A percentile compares a stretch with the other conserved stretches of the same genome.
Evolutionary conservation across 1,140 invertebrate species (phyloP).

Genomic region (Cydia fagiglandana): DNA sequence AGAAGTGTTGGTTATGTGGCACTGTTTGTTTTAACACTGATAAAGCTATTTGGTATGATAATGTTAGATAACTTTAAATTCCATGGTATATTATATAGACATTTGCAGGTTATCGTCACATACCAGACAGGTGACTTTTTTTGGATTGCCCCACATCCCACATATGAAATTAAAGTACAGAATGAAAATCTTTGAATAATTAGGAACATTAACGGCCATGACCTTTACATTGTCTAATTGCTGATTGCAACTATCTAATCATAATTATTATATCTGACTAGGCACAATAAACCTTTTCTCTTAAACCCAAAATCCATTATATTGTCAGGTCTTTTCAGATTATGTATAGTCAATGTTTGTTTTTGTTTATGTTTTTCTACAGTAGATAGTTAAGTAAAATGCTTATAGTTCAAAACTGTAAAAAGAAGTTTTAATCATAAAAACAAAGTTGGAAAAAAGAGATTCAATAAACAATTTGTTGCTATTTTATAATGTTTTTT

Average conservation of each 20-base stretch:
- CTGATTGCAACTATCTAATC: neutral
- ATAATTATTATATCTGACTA: neutral
- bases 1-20: too few species aligned
- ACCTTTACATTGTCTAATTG: neutral
- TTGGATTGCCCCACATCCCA: neutral
- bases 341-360: constrained; percentile 14
- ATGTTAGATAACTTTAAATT: too few species aligned
- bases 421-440: constrained; percentile 25
- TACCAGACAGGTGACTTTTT: neutral
- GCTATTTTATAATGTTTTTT: constrained; percentile 33
- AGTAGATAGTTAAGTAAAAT: constrained; percentile 33
- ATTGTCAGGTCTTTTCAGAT: neutral
- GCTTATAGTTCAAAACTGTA: constrained; percentile 21
- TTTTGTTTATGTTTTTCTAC: constrained; percentile 34
- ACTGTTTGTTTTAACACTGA: too few species aligned
- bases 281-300: neutral
- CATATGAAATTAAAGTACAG: neutral
- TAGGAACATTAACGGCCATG: neutral
- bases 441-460: constrained; percentile 21
- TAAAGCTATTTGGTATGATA: too few species aligned
- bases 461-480: constrained; percentile 31
- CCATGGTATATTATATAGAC: too few species aligned
- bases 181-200: neutral
- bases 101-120: neutral
- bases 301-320: neutral